Percentiles rank a stretch among this genome's conserved stretches.
Evolutionary conservation across 2,113 vertebrate species (phyloP).

Genomic region (Gnathonemus longibarbis): DNA sequence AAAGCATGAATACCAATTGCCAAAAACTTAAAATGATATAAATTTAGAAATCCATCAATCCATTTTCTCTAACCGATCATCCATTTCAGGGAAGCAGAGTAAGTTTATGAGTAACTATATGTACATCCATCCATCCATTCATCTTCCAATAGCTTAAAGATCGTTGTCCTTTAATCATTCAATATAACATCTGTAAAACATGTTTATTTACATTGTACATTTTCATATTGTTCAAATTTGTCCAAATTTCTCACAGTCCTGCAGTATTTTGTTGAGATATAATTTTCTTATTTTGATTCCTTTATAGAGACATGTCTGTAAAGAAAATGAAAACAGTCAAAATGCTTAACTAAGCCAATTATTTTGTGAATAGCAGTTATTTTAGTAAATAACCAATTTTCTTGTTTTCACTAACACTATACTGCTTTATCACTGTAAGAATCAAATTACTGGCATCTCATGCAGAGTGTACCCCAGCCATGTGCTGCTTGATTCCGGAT

Average conservation of each 20-base stretch:
- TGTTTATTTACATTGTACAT: too few relatives aligned
- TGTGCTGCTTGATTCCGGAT: neutral
- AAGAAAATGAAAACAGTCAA: neutral
- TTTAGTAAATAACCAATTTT: neutral
- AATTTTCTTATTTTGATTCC: neutral
- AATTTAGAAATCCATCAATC: neutral
- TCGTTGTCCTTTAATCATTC: too few relatives aligned
- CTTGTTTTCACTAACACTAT: neutral
- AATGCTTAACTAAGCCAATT: neutral
- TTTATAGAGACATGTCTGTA: neutral
- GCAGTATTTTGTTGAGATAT: neutral
- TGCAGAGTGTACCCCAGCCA: neutral
- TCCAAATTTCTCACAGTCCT: neutral
- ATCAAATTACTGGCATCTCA: neutral
- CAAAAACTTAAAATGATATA: neutral
- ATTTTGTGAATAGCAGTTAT: neutral
- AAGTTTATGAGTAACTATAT: neutral
- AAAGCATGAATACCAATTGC: neutral
- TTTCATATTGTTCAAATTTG: neutral
- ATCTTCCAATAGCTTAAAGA: neutral
- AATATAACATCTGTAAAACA: too few relatives aligned
- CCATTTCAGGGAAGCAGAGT: neutral
- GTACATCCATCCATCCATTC: neutral
- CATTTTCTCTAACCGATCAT: neutral
- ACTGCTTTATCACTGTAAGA: neutral